Percentiles rank a stretch among this genome's conserved stretches.
phyloP scores from a whole-genome alignment of 2,797 vertebrate genomes.

The Iguana delicatissima region DNA sequence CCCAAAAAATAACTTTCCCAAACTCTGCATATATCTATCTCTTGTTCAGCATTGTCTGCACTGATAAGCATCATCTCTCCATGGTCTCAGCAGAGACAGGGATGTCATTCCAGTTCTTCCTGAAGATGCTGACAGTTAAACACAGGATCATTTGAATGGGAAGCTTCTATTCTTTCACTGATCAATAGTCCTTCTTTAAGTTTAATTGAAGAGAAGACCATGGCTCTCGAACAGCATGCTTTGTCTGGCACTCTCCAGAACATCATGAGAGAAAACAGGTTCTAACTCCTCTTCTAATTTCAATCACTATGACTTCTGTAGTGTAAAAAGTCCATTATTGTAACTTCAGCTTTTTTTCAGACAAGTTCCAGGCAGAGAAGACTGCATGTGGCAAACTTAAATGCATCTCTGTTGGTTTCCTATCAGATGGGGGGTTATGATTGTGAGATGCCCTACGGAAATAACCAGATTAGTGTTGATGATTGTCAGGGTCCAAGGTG shows the following conservation, averaged over 20 bases:
- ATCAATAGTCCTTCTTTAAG: neutral
- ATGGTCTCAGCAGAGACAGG: neutral
- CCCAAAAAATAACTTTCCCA: too few relatives aligned
- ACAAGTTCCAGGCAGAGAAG: neutral
- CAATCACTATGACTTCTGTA: too few relatives aligned
- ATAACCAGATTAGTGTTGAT: neutral
- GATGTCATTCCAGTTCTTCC: neutral
- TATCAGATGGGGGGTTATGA: neutral
- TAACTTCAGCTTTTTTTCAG: neutral
- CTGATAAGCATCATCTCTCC: neutral
- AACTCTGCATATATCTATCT: neutral
- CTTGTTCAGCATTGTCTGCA: neutral
- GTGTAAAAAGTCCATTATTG: neutral
- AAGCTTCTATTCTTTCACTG: neutral
- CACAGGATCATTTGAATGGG: neutral
- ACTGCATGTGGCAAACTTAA: neutral
- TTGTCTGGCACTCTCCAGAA: neutral
- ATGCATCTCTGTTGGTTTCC: neutral
- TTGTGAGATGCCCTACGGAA: neutral
- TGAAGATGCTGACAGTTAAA: neutral
- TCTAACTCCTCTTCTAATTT: neutral
- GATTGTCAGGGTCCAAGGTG: neutral
- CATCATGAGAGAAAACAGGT: constrained; percentile 22
- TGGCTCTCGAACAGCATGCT: neutral
- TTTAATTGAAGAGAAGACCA: neutral